phyloP scores from a whole-genome alignment of 2,113 vertebrate genomes.

The Engystomops pustulosus region DNA sequence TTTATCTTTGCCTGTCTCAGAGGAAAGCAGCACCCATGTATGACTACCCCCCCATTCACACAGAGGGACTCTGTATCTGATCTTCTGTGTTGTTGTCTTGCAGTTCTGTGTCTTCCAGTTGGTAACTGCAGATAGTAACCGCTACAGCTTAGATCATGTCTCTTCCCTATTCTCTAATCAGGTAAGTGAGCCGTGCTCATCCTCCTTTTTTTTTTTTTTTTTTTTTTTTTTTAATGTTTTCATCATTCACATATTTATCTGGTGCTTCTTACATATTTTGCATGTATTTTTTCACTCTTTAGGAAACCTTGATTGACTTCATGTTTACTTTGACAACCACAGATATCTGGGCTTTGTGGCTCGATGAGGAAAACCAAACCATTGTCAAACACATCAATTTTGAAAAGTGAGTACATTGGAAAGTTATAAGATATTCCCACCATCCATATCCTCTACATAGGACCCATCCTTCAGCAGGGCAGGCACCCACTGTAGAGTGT shows the following conservation, averaged over 20 bases:
- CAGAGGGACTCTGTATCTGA: neutral
- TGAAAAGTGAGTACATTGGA: conserved; percentile 81
- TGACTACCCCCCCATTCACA: too few relatives aligned
- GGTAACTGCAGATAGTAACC: conserved; percentile 82
- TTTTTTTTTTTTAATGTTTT: too few relatives aligned
- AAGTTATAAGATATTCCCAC: neutral
- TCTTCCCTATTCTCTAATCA: conserved; percentile 88
- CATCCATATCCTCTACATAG: too few relatives aligned
- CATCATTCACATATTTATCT: neutral
- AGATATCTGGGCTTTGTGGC: conserved; percentile 93
- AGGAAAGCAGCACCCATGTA: too few relatives aligned
- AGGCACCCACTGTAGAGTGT: too few relatives aligned
- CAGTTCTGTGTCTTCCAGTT: conserved; percentile 93
- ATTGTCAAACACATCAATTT: conserved; percentile 93
- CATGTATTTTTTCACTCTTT: neutral
- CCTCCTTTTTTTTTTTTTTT: too few relatives aligned
- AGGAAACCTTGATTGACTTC: conserved; percentile 93
- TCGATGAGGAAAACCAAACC: conserved; percentile 86
- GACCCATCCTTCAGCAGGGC: too few relatives aligned
- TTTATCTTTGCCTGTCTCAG: too few relatives aligned
- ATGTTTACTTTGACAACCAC: conserved; percentile 86
- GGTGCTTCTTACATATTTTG: neutral
- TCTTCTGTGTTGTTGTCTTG: conserved; percentile 34
- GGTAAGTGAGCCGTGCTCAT: conserved; percentile 69
- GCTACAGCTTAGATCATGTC: conserved; percentile 91